phyloP scores from a whole-genome alignment of 2,113 vertebrate species.

The Chloroceryle aenea region DNA sequence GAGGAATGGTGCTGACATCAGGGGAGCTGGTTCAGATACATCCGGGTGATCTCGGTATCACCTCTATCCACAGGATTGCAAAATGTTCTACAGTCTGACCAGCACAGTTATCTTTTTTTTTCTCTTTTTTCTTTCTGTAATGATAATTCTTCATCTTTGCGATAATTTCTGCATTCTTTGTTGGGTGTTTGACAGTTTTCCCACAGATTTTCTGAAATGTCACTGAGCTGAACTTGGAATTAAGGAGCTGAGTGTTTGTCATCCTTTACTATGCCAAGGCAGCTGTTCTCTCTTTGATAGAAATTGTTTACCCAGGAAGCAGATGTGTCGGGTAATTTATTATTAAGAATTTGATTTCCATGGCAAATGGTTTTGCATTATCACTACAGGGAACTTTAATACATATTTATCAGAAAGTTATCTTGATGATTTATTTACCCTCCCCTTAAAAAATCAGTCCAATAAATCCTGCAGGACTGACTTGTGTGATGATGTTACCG shows the following conservation, averaged over 20 bases:
- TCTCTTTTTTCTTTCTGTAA: not conserved
- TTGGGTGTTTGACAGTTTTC: not conserved
- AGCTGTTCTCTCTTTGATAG: not conserved
- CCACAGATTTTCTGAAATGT: not conserved
- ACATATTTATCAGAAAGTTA: not conserved
- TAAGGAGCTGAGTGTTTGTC: not conserved
- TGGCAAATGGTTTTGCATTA: not conserved
- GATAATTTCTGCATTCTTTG: not conserved
- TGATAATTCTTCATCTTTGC: not conserved
- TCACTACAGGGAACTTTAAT: not conserved
- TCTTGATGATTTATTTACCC: not conserved
- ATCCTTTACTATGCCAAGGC: not conserved
- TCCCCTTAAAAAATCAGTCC: not conserved
- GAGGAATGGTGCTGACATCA: not conserved
- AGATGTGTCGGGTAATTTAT: not conserved
- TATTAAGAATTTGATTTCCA: slow-evolving; percentile 18
- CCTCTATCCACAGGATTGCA: not conserved
- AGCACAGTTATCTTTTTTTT: not conserved
- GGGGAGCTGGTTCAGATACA: not conserved
- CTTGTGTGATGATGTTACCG: not conserved
- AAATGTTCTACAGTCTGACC: not conserved
- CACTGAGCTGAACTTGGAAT: not conserved
- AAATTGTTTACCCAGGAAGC: not conserved
- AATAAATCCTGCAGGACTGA: not conserved
- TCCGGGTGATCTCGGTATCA: not conserved